Percentiles rank a stretch among this genome's conserved stretches.
These are phyloP conservation scores for Chouioia cunea DNA, from an alignment of 2,888 invertebrate genomes.

Conservation along the genomic window DNA sequence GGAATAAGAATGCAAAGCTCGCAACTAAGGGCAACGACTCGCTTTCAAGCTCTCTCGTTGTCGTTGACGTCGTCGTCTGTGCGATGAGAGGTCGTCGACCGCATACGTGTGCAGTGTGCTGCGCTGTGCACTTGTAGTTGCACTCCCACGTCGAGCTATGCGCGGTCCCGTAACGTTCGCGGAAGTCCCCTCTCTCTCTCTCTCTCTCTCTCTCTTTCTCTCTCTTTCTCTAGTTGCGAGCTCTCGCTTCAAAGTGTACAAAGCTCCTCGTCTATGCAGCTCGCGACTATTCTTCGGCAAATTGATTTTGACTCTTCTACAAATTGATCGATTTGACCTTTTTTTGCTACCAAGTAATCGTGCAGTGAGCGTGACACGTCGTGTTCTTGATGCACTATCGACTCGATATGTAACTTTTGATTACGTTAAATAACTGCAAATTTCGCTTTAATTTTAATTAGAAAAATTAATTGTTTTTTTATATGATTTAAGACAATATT, in stretches of 20 bases:
- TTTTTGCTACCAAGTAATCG: conserved; percentile 10
- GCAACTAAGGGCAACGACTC: too few species aligned
- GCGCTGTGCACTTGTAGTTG: conserved; percentile 59
- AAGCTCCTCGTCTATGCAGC: not conserved
- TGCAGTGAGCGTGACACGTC: conserved; percentile 3
- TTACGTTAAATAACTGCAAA: too few species aligned
- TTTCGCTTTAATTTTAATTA: too few species aligned
- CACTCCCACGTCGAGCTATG: conserved; percentile 67
- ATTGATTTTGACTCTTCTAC: conserved; percentile 29
- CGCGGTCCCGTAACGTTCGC: conserved; percentile 68
- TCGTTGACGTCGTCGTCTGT: not conserved
- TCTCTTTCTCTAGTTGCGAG: not conserved
- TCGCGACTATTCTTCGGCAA: conserved; percentile 16
- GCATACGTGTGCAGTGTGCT: conserved; percentile 54
- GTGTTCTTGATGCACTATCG: not conserved
- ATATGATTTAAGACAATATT: too few species aligned
- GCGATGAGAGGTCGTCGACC: conserved; percentile 48
- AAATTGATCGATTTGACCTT: conserved; percentile 26
- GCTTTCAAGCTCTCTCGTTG: not conserved
- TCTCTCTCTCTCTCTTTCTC: conserved; percentile 20
- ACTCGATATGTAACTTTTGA: too few species aligned
- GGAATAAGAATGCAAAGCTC: too few species aligned
- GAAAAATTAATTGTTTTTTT: too few species aligned
- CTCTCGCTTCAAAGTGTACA: not conserved
- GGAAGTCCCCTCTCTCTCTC: conserved; percentile 54